These are phyloP conservation scores for Bryconaethiops microstoma DNA, from an alignment of 2,797 vertebrate species.

Conservation along the genomic window DNA sequence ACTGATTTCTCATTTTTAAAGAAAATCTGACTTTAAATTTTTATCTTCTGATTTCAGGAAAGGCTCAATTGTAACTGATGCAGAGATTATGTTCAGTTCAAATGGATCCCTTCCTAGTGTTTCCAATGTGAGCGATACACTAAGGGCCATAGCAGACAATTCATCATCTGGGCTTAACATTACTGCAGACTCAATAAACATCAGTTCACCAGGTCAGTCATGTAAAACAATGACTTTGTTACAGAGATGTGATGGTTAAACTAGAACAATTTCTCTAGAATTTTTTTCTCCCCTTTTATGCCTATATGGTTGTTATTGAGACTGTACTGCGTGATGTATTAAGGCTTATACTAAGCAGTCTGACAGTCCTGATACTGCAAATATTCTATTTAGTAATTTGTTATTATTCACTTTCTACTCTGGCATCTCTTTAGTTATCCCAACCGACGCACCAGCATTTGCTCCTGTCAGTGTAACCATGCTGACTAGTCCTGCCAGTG, in stretches of 20 bases:
- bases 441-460: too few relatives aligned
- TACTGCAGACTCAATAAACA: not conserved
- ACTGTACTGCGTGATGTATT: not conserved
- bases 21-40: too few relatives aligned
- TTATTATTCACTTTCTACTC: too few relatives aligned
- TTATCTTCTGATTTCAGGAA: not conserved
- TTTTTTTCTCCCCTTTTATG: too few relatives aligned
- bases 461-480: too few relatives aligned
- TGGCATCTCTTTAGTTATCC: too few relatives aligned
- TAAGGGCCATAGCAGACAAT: not conserved
- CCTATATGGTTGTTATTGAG: too few relatives aligned
- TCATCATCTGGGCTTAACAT: not conserved
- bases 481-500: too few relatives aligned
- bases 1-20: not conserved
- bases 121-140: not conserved
- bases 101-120: not conserved
- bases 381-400: too few relatives aligned
- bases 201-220: not conserved
- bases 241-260: not conserved
- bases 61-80: not conserved
- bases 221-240: not conserved
- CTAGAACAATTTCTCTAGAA: too few relatives aligned
- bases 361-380: not conserved
- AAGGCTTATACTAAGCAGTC: not conserved
- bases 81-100: not conserved